Evolutionary conservation across 2,113 vertebrate species (phyloP).

Genomic region (Callocephalon fimbriatum): DNA sequence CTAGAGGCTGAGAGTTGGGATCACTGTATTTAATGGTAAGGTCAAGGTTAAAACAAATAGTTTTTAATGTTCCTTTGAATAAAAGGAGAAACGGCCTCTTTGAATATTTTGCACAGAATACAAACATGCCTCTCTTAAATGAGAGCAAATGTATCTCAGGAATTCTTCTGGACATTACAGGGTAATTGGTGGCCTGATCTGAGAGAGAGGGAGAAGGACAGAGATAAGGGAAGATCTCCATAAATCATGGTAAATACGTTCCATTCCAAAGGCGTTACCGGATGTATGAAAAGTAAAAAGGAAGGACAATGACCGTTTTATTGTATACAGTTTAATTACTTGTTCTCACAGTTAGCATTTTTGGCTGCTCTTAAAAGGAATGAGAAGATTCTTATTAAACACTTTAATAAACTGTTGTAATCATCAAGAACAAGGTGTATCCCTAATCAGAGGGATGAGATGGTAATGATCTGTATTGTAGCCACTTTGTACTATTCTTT

Average conservation of each 20-base stretch:
- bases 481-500: background rate
- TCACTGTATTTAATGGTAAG: slow-evolving; percentile 52
- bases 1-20: slow-evolving; percentile 47
- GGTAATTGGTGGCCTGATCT: background rate
- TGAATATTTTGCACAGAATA: background rate
- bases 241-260: background rate
- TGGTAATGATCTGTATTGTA: background rate
- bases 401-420: background rate
- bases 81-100: background rate
- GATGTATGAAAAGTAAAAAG: background rate
- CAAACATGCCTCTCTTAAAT: background rate
- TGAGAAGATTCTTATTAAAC: background rate
- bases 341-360: background rate
- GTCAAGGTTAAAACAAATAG: slow-evolving; percentile 56
- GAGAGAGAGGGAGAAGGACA: background rate
- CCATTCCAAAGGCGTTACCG: background rate
- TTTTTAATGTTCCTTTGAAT: slow-evolving; percentile 12
- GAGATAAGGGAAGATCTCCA: background rate
- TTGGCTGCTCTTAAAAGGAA: background rate
- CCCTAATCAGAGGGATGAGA: background rate
- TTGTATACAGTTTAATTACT: background rate
- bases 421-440: background rate
- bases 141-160: background rate
- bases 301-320: background rate
- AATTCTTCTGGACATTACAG: background rate